phyloP scores from a whole-genome alignment of 2,113 vertebrate genomes.

The Eudyptes chrysolophus region DNA sequence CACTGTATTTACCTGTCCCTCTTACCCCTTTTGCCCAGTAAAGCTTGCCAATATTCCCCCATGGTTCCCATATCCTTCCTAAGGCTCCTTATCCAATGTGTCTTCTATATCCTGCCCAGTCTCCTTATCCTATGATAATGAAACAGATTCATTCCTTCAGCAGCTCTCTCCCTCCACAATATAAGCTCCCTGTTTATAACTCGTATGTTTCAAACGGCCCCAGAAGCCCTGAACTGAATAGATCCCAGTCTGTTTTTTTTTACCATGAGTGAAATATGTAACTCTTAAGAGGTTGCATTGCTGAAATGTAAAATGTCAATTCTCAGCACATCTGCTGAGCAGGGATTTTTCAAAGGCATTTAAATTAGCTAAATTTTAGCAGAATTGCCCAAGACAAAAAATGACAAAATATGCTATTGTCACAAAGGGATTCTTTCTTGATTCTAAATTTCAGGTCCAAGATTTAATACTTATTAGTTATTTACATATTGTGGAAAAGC shows the following conservation, averaged over 20 bases:
- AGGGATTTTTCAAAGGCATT: background rate
- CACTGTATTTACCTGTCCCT: background rate
- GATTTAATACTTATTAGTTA: background rate
- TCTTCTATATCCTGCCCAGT: background rate
- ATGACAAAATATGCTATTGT: background rate
- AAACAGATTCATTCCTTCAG: background rate
- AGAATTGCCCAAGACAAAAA: background rate
- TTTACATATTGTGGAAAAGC: background rate
- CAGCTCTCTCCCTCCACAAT: background rate
- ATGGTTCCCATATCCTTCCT: background rate
- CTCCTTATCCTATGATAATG: background rate
- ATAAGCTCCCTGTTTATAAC: background rate
- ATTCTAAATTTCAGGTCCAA: background rate
- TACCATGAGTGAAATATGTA: background rate
- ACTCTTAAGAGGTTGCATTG: background rate
- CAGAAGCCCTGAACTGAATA: background rate
- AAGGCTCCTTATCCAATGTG: background rate
- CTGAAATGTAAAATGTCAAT: background rate
- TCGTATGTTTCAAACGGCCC: background rate
- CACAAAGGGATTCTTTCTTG: background rate
- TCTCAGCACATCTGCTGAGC: background rate
- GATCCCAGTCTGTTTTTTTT: background rate
- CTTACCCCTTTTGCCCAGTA: background rate
- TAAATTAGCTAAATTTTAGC: background rate
- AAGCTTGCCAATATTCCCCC: background rate